These are phyloP conservation scores for Myripristis jacobus DNA, from an alignment of 2,797 vertebrate genomes.

Conservation along the genomic window DNA sequence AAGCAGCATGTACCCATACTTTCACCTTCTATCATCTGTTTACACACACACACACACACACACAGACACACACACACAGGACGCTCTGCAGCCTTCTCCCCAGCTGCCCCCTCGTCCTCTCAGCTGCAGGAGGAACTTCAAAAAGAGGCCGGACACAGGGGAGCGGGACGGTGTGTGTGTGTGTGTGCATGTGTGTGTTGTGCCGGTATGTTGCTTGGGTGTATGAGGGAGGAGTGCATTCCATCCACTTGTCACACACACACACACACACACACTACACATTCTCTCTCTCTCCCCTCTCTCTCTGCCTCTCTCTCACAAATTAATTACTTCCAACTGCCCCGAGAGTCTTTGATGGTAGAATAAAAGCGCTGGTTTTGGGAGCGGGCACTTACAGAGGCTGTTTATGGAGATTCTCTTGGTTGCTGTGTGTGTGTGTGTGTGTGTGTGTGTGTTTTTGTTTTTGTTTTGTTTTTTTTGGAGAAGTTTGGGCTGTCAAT, in stretches of 20 bases:
- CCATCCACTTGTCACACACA: slow-evolving; percentile 30
- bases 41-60: slow-evolving; percentile 67
- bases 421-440: slow-evolving; percentile 11
- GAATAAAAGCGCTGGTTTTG: slow-evolving; percentile 21
- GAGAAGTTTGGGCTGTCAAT: background rate
- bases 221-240: slow-evolving; percentile 43
- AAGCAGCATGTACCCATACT: background rate
- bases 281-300: slow-evolving; percentile 16
- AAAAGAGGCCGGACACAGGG: slow-evolving; percentile 45
- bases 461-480: background rate
- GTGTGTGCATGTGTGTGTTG: slow-evolving; percentile 9
- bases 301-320: slow-evolving; percentile 26
- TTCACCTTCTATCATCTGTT: slow-evolving; percentile 13
- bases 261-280: slow-evolving; percentile 8
- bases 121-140: slow-evolving; percentile 47
- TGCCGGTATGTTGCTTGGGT: background rate
- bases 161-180: slow-evolving; percentile 15
- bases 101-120: slow-evolving; percentile 7
- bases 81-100: background rate
- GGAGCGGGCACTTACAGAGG: slow-evolving; percentile 7
- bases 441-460: slow-evolving; percentile 5
- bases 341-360: slow-evolving; percentile 43
- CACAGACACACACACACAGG: slow-evolving; percentile 68
- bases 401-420: slow-evolving; percentile 10
- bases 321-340: slow-evolving; percentile 66